phyloP scores from a whole-genome alignment of 2,888 invertebrate genomes.

The Lamellibrachia columna region DNA sequence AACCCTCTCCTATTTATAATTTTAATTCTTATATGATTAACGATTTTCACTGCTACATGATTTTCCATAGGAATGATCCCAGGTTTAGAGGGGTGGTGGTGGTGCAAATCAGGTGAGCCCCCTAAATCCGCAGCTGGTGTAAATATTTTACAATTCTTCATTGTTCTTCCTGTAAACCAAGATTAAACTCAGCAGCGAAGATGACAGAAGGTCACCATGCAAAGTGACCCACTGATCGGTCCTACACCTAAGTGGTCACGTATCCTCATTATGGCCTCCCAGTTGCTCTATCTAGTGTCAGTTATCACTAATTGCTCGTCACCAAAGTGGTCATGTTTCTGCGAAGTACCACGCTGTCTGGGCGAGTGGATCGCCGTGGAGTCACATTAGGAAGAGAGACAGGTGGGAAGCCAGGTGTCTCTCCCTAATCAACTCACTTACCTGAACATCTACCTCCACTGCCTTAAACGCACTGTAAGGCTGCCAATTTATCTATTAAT shows the following conservation, averaged over 20 bases:
- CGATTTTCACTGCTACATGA: too few species aligned
- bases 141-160: neutral
- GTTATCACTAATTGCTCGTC: neutral
- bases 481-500: neutral
- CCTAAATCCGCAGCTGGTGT: neutral
- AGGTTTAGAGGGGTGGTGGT: neutral
- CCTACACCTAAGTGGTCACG: neutral
- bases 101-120: neutral
- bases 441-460: neutral
- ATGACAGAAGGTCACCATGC: neutral
- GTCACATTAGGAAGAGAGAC: neutral
- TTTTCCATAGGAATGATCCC: too few species aligned
- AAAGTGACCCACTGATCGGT: neutral
- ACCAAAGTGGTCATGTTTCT: neutral
- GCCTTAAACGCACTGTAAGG: neutral
- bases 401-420: neutral
- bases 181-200: neutral
- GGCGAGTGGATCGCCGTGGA: neutral
- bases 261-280: neutral
- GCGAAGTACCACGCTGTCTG: neutral
- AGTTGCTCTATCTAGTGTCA: neutral
- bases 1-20: too few species aligned
- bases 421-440: neutral
- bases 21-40: too few species aligned
- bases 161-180: neutral